Conservation (phyloP, 2,888 invertebrate species). For the Andricus quercusramuli region DNA sequence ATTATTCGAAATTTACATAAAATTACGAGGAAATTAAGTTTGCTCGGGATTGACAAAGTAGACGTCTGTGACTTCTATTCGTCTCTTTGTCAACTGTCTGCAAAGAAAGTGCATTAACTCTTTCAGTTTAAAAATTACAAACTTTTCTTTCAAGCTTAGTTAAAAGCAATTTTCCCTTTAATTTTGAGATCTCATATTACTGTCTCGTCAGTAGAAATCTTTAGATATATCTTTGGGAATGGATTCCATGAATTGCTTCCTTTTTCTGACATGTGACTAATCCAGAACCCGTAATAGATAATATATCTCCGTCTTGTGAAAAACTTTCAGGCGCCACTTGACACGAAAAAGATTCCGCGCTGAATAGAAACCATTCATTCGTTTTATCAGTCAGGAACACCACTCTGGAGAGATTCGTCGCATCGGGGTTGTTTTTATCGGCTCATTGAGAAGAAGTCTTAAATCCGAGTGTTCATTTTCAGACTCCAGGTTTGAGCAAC, state of each 20-base stretch:
- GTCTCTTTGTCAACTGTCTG: background rate
- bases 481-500: background rate
- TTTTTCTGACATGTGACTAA: conserved; percentile 22
- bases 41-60: background rate
- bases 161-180: background rate
- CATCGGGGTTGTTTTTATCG: conserved; percentile 8
- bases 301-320: conserved; percentile 12
- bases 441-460: conserved; percentile 1
- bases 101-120: background rate
- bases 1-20: conserved; percentile 3
- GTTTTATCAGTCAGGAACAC: conserved; percentile 18
- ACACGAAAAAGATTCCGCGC: conserved; percentile 7
- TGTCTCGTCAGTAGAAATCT: too few species aligned
- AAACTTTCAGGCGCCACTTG: conserved; percentile 34
- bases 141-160: background rate
- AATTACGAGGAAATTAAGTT: conserved; percentile 4
- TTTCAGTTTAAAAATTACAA: background rate
- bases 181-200: background rate
- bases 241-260: conserved; percentile 10
- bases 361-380: conserved; percentile 25
- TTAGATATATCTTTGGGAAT: background rate
- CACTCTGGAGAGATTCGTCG: background rate
- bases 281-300: conserved; percentile 5
- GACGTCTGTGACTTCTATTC: conserved; percentile 12
- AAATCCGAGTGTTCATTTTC: background rate